Base-by-base conservation (phyloP, 2,113 vertebrate genomes). In the Mormoops blainvillei region DNA sequence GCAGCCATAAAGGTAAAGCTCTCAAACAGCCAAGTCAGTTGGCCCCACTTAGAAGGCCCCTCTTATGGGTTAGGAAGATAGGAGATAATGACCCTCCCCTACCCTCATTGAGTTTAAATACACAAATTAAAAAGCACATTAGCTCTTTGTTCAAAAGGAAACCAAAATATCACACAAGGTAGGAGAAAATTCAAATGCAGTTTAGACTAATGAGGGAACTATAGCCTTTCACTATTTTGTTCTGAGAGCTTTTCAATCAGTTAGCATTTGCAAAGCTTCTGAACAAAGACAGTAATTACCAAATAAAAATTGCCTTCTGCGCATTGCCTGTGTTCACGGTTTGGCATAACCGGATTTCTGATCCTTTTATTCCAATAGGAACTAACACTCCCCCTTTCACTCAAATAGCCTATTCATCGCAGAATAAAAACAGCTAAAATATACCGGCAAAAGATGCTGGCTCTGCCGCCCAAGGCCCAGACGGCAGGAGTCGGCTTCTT, bases 261-360 rank as follows among this genome's bases (percentile, higher is more conserved):
- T 86, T 71, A 89, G 84, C 94, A 78, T 33, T 96, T 86, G 93
- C 56, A 82, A 61, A 94, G 36, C 8, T 73, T 93, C 86, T 76
- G 96, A 95, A 94, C 95, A 97, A 97, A 97, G 96, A 81, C 89
- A 76, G 84, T 96, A 97, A 97, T 94, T 97, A 97, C 94, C 91
- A 95, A 95, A 96, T 97, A 96, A 97, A 97, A 96, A 88, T 83
- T 92, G 96, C 95, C 87, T 94, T 93, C 28, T 22, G 80, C 91
- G n/a, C 86, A 95, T 91, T 90, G 86, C 96, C 81, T 94, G 87
- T 96, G 90, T 88, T 95, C 96, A 95, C 33, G 96, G 91, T 97
- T 97, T 87, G 81, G 12, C 71, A 94, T 24, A 4, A 50, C 67
- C 4, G 24, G 63, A 92, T 96, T 95, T 97, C 86, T 76, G 91